Base-by-base conservation (phyloP, 2,888 invertebrate genomes). In the Rhimphoctona megacephalus region DNA sequence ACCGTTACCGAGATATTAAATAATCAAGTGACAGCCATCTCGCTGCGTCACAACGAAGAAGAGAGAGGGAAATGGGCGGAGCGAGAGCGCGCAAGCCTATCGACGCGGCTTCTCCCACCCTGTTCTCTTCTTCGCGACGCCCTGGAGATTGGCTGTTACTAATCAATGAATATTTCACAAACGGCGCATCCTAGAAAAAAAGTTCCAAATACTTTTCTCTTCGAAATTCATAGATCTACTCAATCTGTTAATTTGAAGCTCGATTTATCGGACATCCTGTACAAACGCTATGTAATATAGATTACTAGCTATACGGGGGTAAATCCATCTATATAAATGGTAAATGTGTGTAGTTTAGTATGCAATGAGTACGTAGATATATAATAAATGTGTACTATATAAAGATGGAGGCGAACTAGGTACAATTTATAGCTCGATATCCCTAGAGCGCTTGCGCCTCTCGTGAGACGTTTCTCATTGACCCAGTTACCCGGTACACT, bases 401-500 rank as follows among this genome's bases (percentile, higher is more conserved):
- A 76, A 81, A 85, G 81, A 78, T 83, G 72, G 83, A 83, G 83
- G 85, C 80, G 80, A 85, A 81, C 74, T 83, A 83, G 83, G 76
- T 76, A 79, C 85, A 78, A 85, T 88, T 87, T 87, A 88, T 85
- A 85, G 83, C 86, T 85, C 86, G 80, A 89, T 89, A 86, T 85
- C 88, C 87, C 85, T 87, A 88, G 85, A 77, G 89, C 89, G 90
- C 90, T 87, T 90, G 90, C 90, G 90, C 87, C 89, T 88, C 90
- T 89, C 90, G 90, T 90, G 90, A 89, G 90, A 90, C 88, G 89
- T 86, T 91, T 92, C 92, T 93, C 94, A 93, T 94, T 94, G 94
- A 94, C 94, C 94, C 90, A 94, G 92, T 94, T 94, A 94, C 94
- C 94, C 92, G 93, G 93, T 94, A 93, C 94, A 94, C 94, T 94